These are phyloP conservation scores for Takifugu ocellatus DNA, from an alignment of 2,797 vertebrate species.

Conservation along the genomic window DNA sequence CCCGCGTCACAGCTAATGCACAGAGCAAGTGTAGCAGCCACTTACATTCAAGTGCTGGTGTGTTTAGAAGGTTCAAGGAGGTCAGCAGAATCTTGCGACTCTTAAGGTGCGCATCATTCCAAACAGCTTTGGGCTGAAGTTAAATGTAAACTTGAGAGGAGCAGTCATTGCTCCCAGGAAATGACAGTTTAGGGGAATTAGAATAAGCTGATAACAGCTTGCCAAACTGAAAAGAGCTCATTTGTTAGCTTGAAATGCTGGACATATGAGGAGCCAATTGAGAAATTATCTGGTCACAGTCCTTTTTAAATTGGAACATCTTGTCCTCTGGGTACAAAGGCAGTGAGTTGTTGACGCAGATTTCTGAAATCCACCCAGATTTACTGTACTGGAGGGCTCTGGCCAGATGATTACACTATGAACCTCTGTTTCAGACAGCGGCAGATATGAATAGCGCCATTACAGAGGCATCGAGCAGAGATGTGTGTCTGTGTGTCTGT, in stretches of 20 bases:
- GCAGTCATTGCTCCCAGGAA: background rate
- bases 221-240: constrained; percentile 7
- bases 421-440: constrained; percentile 45
- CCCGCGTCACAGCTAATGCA: no score
- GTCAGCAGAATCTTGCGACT: no score
- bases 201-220: background rate
- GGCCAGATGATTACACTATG: constrained; percentile 56
- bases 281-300: constrained; percentile 5
- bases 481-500: constrained; percentile 13
- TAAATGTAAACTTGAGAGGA: background rate
- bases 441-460: constrained; percentile 54
- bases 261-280: background rate
- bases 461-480: constrained; percentile 43
- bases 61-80: no score
- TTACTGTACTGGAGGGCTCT: constrained; percentile 29
- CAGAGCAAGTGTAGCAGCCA: no score
- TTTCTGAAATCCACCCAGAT: constrained; percentile 38
- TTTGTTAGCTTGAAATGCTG: constrained; percentile 10
- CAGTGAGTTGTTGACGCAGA: constrained; percentile 34
- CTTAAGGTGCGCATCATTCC: no score
- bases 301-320: constrained; percentile 25
- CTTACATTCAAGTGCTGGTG: no score
- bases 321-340: constrained; percentile 23
- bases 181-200: constrained; percentile 5
- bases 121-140: background rate